phyloP scores from a whole-genome alignment of 2,113 vertebrate genomes.

The Seriola quinqueradiata region DNA sequence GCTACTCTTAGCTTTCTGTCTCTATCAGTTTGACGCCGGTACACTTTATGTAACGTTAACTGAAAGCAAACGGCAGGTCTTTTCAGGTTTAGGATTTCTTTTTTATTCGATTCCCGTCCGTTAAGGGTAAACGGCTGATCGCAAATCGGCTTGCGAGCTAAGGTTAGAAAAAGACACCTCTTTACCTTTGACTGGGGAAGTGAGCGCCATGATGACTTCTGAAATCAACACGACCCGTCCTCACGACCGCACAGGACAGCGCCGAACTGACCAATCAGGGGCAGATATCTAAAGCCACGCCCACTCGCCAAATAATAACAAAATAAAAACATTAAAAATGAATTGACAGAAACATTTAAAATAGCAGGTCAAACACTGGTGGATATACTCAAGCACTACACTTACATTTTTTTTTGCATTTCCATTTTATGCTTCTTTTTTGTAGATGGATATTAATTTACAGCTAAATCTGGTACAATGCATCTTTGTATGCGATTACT shows the following conservation, averaged over 20 bases:
- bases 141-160: no score
- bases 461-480: no score
- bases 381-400: no score
- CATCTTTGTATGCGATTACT: no score
- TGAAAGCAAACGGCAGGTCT: background rate
- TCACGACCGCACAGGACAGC: constrained; percentile 26
- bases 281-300: constrained; percentile 19
- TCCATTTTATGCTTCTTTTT: background rate
- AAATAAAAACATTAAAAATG: constrained; percentile 3
- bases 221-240: constrained; percentile 80
- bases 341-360: background rate
- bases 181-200: constrained; percentile 81
- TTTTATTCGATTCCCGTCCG: background rate
- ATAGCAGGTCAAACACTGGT: background rate
- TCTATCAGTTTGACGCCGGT: constrained; percentile 25
- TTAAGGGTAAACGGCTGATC: rapidly evolving
- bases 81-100: rapidly evolving
- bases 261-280: constrained; percentile 72
- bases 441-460: no score
- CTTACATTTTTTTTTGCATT: background rate
- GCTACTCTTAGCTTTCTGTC: constrained; percentile 57
- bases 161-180: constrained; percentile 34
- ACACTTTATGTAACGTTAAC: constrained; percentile 11
- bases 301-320: background rate
- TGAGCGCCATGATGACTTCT: constrained; percentile 86